A percentile compares a stretch with the other conserved stretches of the same genome.
phyloP scores from a whole-genome alignment of 2,888 invertebrate genomes.

The Periphyllus acericola region DNA sequence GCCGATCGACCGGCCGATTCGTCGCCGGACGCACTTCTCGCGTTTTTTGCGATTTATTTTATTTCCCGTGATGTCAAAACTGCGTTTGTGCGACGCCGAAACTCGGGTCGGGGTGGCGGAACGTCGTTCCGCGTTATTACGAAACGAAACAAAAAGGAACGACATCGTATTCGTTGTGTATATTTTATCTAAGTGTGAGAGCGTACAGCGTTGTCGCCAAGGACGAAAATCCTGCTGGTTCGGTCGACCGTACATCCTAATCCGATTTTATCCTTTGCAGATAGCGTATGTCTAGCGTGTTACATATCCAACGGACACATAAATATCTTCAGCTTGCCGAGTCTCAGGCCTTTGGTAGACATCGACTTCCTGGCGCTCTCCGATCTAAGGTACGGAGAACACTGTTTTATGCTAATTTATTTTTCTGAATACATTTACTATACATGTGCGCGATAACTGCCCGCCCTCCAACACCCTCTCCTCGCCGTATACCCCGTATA shows the following conservation, averaged over 20 bases:
- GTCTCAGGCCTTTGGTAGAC: constrained; percentile 90
- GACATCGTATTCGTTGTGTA: neutral
- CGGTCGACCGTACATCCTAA: constrained; percentile 12
- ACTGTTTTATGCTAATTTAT: constrained; percentile 43
- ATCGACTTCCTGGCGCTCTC: constrained; percentile 93
- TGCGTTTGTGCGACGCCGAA: neutral
- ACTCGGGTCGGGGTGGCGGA: neutral
- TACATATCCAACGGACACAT: constrained; percentile 95
- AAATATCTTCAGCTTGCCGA: constrained; percentile 93
- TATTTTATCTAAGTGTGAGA: neutral
- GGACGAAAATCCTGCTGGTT: neutral
- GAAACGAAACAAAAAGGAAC: neutral
- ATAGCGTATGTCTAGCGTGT: constrained; percentile 92
- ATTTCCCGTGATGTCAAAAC: neutral
- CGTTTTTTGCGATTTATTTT: neutral
- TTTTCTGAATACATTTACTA: constrained; percentile 2
- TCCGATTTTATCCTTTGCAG: constrained; percentile 71
- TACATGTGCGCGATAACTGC: neutral
- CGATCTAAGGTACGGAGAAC: constrained; percentile 82
- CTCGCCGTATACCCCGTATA: neutral
- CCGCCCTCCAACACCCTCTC: neutral
- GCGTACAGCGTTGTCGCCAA: neutral
- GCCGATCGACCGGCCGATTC: too few species aligned
- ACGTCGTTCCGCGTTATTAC: neutral
- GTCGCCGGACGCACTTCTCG: too few species aligned